These are phyloP conservation scores for Acropora yongei DNA, from an alignment of 64 coral and sea anemone genomes.

Conservation along the genomic window DNA sequence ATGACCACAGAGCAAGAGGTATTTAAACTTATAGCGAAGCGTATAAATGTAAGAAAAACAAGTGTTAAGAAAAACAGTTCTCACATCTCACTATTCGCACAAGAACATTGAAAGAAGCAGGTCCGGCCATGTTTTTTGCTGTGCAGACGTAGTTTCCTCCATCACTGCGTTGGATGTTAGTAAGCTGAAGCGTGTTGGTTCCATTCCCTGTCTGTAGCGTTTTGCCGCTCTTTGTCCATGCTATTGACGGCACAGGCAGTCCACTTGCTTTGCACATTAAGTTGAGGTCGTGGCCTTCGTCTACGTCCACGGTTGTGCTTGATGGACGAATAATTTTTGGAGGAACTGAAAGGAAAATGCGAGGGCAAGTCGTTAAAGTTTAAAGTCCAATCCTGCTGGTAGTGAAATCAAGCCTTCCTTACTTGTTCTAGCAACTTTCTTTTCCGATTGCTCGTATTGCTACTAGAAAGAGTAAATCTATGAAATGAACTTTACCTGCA, in stretches of 20 bases:
- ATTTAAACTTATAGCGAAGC: too few relatives aligned
- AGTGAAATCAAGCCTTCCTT: too few relatives aligned
- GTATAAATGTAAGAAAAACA: too few relatives aligned
- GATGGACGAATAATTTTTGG: background rate
- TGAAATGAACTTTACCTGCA: background rate
- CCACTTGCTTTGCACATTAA: constrained; percentile 21
- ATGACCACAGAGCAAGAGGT: too few relatives aligned
- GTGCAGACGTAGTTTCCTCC: constrained; percentile 37
- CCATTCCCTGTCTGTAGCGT: background rate
- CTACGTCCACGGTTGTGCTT: background rate
- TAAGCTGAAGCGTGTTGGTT: background rate
- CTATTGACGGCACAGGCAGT: background rate
- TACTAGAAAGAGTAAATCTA: background rate
- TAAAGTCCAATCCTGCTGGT: too few relatives aligned
- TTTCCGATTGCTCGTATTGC: background rate
- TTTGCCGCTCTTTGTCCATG: constrained; percentile 30
- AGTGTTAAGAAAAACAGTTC: background rate
- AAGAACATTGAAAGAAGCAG: background rate
- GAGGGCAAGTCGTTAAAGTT: too few relatives aligned
- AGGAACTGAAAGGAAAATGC: background rate
- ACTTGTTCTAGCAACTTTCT: too few relatives aligned
- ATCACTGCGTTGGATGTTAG: constrained; percentile 4
- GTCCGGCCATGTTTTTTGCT: constrained; percentile 9
- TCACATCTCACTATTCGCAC: constrained; percentile 46
- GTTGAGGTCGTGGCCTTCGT: background rate